Evolutionary conservation across 2,888 invertebrate genomes (phyloP).

Genomic region (Conomelus anceps): DNA sequence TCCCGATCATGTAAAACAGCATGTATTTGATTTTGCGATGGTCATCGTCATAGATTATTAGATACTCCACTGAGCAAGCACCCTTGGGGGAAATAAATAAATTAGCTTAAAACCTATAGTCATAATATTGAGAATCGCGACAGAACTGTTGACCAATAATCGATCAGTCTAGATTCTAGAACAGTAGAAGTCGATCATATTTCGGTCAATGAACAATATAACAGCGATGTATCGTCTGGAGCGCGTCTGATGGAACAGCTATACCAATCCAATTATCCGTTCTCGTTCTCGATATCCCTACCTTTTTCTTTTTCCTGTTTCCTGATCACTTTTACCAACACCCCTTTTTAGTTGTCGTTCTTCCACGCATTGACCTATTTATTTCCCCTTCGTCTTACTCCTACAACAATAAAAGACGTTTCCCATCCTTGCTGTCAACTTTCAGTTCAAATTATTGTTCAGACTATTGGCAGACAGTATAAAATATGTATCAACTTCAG

Average conservation of each 20-base stretch:
- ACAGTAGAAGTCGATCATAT: too few species aligned
- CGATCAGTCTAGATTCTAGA: background rate
- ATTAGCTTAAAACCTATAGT: too few species aligned
- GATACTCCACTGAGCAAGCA: too few species aligned
- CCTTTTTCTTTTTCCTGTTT: background rate
- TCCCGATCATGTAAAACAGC: too few species aligned
- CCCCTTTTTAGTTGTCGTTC: background rate
- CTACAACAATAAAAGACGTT: background rate
- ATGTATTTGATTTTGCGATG: too few species aligned
- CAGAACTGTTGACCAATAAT: too few species aligned
- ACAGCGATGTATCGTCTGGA: background rate
- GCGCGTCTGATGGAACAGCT: background rate
- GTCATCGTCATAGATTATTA: too few species aligned
- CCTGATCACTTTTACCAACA: background rate
- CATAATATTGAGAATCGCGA: too few species aligned
- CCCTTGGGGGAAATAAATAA: too few species aligned
- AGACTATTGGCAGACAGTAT: background rate
- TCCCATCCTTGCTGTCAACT: background rate
- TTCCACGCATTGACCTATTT: background rate
- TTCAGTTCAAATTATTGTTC: background rate
- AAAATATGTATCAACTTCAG: background rate
- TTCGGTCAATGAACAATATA: background rate
- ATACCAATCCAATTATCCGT: background rate
- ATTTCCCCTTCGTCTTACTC: background rate
- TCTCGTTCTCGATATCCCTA: background rate